These are phyloP conservation scores for Pyrocoelia pectoralis DNA, from an alignment of 2,888 invertebrate genomes.

Conservation along the genomic window DNA sequence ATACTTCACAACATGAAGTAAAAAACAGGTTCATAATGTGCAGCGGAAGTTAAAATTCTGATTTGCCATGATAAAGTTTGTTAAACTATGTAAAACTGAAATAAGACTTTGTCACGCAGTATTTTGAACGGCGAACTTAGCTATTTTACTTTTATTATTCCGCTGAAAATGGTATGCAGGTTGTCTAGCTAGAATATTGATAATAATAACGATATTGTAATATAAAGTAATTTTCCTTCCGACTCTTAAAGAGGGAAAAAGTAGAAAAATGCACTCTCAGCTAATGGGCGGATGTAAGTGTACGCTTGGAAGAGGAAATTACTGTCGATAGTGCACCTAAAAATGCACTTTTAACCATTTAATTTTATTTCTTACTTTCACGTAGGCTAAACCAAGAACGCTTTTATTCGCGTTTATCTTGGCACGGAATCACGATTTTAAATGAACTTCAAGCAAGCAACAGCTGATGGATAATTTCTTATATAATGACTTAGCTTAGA, in stretches of 20 bases:
- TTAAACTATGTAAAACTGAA: not conserved
- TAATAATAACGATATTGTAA: not conserved
- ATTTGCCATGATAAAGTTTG: constrained; percentile 1
- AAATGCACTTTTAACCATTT: constrained; percentile 26
- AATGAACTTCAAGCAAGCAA: constrained; percentile 43
- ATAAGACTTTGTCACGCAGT: not conserved
- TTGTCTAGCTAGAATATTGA: not conserved
- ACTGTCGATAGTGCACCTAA: constrained; percentile 10
- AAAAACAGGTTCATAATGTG: not conserved
- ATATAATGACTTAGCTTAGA: not conserved
- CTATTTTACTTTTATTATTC: not conserved
- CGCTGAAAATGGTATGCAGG: not conserved
- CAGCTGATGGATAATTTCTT: constrained; percentile 34
- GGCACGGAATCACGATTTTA: constrained; percentile 43
- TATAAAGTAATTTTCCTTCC: constrained; percentile 9
- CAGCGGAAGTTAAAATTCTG: not conserved
- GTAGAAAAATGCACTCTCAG: constrained; percentile 15
- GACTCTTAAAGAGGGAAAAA: not conserved
- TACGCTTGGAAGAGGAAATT: constrained; percentile 12
- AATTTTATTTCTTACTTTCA: constrained; percentile 38
- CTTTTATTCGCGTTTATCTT: constrained; percentile 46
- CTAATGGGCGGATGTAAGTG: constrained; percentile 10
- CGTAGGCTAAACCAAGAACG: constrained; percentile 41
- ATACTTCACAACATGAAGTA: no score
- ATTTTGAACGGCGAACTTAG: no score